Evolutionary conservation across 1,140 invertebrate species (phyloP), one percentile per base, ranked within the genome.

Genomic region (Lepidurus packardi): DNA sequence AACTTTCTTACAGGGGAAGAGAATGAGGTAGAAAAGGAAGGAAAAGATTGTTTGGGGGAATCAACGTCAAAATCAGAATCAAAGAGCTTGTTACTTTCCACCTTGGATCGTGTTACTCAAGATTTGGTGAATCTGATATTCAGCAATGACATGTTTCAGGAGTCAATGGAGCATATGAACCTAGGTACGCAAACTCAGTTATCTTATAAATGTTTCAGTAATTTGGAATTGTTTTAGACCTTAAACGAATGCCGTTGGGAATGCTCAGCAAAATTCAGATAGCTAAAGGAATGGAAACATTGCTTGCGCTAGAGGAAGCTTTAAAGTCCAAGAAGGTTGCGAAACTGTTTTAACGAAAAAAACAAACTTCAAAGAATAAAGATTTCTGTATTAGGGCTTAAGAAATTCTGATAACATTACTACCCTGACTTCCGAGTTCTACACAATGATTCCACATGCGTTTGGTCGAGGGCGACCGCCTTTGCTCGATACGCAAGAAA

Each of bases 231-330:
- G 7, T 21, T n/a, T n/a, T 78, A 85, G 86, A 87, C 82, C 83
- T 86, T 0, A 87, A 86, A 80, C 87, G 87, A 80, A 87, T 87
- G 86, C 86, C 86, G 1, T 80, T 87, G 34, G 86, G 86, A 8
- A 87, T 87, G 81, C 81, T 87, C 7, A 86, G 86, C 80, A 87
- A 87, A 80, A 73, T 82, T 8, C 86, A 87, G 79, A 87, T 87
- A 65, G 85, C 85, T 0, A 86, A 87, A 83, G 86, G 86, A n/a
- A 86, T 87, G 80, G 85, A 87, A 77, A 82, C 82, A 41, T 79
- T 87, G 21, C 84, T 87, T 43, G 84, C 85, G 44, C 81, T 87
- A 42, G 85, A 87, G 80, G 82, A 84, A 16, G 82, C 81, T 16
- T 78, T 81, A 5, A 80, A 81, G 34, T 77, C 78, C 0, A 79